Percentiles rank a stretch among this genome's conserved stretches.
phyloP scores from a whole-genome alignment of 2,797 vertebrate genomes.

The Tamandua tetradactyla region DNA sequence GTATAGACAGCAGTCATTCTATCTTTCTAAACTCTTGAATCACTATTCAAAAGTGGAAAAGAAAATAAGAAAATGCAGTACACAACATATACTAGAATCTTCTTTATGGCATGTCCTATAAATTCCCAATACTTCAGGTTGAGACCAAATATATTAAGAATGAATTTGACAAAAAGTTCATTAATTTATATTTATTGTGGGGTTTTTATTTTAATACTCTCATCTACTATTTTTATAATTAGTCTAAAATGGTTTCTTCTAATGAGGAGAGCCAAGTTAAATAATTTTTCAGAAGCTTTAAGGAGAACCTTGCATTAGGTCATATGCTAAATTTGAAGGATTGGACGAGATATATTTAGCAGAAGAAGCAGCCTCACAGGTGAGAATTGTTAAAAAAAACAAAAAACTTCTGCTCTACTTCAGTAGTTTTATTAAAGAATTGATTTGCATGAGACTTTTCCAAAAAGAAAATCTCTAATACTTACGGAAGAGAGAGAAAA shows the following conservation, averaged over 20 bases:
- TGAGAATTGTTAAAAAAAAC: background rate
- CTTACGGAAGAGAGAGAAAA: background rate
- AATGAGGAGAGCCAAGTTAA: background rate
- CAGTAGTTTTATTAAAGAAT: background rate
- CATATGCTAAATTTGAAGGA: background rate
- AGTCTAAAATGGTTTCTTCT: background rate
- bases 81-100: background rate
- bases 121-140: background rate
- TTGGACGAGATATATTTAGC: background rate
- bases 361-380: background rate
- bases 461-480: constrained; percentile 16
- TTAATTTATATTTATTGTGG: background rate
- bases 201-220: background rate
- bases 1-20: background rate
- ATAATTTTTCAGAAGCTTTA: background rate
- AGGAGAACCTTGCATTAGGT: background rate
- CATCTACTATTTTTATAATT: background rate
- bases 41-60: constrained; percentile 43
- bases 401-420: background rate
- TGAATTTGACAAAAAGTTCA: background rate
- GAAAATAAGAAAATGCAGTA: background rate
- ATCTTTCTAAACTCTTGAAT: background rate
- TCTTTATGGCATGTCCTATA: background rate
- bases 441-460: constrained; percentile 36
- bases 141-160: background rate